A percentile compares a stretch with the other conserved stretches of the same genome.
Conservation (phyloP, 2,113 vertebrate species). For the Peucedramus taeniatus region DNA sequence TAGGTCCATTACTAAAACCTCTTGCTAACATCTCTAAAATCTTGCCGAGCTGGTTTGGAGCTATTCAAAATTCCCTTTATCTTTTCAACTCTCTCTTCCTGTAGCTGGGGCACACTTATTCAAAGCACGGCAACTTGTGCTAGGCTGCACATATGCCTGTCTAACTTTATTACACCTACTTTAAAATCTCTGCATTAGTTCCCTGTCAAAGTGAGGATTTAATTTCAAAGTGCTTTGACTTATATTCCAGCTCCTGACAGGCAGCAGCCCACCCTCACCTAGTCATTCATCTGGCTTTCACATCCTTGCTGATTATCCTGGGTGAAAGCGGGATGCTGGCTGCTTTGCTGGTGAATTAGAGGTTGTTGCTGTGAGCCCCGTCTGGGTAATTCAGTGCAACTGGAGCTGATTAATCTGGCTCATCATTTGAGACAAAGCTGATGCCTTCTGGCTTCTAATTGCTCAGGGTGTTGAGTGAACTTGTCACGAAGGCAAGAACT, state of each 20-base stretch:
- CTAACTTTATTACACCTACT: constrained; percentile 42
- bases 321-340: background rate
- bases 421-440: constrained; percentile 35
- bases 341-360: background rate
- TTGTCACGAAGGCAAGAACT: constrained; percentile 38
- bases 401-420: constrained; percentile 61
- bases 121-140: background rate
- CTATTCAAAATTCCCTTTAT: constrained; percentile 48
- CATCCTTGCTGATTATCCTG: background rate
- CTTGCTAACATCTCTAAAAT: constrained; percentile 38
- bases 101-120: background rate
- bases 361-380: background rate
- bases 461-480: constrained; percentile 38
- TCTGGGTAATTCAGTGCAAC: constrained; percentile 38
- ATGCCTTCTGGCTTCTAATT: constrained; percentile 29
- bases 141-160: constrained; percentile 14
- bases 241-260: constrained; percentile 32
- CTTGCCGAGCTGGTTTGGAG: constrained; percentile 54
- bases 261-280: constrained; percentile 41
- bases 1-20: constrained; percentile 10
- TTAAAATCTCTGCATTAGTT: constrained; percentile 44
- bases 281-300: constrained; percentile 25
- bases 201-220: constrained; percentile 52
- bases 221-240: constrained; percentile 50
- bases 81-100: background rate